Evolutionary conservation across 2,113 vertebrate genomes (phyloP).

Genomic region (Laterallus jamaicensis): DNA sequence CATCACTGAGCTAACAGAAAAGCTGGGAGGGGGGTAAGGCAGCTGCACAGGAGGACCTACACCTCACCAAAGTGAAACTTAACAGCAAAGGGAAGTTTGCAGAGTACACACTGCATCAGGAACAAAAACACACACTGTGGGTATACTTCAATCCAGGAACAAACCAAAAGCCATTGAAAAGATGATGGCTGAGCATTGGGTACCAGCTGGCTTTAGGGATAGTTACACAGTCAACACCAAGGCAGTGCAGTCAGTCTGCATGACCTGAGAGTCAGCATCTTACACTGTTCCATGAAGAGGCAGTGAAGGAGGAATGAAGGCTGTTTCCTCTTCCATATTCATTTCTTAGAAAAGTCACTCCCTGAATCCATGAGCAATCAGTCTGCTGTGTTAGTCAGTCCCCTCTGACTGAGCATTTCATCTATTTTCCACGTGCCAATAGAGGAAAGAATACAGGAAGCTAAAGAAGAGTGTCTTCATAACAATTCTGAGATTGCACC

Average conservation of each 20-base stretch:
- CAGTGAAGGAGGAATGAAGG: neutral
- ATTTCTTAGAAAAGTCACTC: slow-evolving; percentile 57
- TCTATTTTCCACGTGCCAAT: slow-evolving; percentile 40
- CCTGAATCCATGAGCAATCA: slow-evolving; percentile 59
- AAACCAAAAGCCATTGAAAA: neutral
- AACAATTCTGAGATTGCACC: slow-evolving; percentile 83
- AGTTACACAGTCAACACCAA: neutral
- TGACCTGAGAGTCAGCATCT: slow-evolving; percentile 69
- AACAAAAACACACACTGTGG: neutral
- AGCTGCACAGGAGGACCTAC: neutral
- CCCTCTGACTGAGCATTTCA: slow-evolving; percentile 44
- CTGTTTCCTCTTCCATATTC: slow-evolving; percentile 63
- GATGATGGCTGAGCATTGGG: neutral
- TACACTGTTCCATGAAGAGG: slow-evolving; percentile 22
- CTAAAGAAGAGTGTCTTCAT: slow-evolving; percentile 66
- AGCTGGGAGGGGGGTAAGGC: neutral
- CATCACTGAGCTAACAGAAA: neutral
- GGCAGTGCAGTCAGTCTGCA: slow-evolving; percentile 3
- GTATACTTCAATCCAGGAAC: slow-evolving; percentile 38
- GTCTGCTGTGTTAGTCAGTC: slow-evolving; percentile 64
- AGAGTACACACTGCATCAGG: neutral
- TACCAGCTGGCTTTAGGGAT: neutral
- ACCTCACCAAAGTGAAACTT: neutral
- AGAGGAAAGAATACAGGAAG: slow-evolving; percentile 34
- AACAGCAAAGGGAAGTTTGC: neutral